phyloP scores from a whole-genome alignment of 2,113 vertebrate genomes.

The Machaerirhynchus nigripectus region DNA sequence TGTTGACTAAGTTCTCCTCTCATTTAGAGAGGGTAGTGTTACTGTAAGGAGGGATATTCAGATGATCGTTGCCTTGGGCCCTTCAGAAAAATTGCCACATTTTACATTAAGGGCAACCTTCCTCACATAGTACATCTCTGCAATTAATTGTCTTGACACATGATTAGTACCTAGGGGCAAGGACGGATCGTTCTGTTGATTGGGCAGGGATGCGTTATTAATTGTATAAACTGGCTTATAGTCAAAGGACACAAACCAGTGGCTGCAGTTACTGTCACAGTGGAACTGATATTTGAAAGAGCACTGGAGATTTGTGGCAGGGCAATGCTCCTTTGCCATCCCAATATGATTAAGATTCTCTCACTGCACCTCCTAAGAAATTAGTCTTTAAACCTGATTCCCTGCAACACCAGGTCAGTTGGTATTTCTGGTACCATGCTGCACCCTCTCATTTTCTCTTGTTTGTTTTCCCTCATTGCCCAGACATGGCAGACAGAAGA shows the following conservation, averaged over 20 bases:
- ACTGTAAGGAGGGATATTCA: background rate
- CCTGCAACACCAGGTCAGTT: background rate
- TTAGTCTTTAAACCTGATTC: background rate
- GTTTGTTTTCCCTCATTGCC: background rate
- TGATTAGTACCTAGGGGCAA: conserved; percentile 54
- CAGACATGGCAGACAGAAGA: background rate
- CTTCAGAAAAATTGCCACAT: background rate
- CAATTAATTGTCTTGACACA: conserved; percentile 57
- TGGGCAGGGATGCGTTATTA: conserved; percentile 41
- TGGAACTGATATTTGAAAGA: conserved; percentile 13
- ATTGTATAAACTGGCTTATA: conserved; percentile 21
- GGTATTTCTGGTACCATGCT: background rate
- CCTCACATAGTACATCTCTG: background rate
- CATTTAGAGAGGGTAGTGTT: background rate
- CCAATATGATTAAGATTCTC: background rate
- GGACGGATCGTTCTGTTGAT: conserved; percentile 18
- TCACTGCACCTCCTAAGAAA: background rate
- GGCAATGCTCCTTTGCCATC: background rate
- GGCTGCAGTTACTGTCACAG: background rate
- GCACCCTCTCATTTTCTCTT: background rate
- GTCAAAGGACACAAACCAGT: conserved; percentile 35
- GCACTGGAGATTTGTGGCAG: background rate
- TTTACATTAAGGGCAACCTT: conserved; percentile 13
- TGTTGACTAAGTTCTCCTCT: conserved; percentile 12
- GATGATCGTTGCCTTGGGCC: background rate